phyloP scores from a whole-genome alignment of 2,797 vertebrate genomes.

The Acomys russatus region DNA sequence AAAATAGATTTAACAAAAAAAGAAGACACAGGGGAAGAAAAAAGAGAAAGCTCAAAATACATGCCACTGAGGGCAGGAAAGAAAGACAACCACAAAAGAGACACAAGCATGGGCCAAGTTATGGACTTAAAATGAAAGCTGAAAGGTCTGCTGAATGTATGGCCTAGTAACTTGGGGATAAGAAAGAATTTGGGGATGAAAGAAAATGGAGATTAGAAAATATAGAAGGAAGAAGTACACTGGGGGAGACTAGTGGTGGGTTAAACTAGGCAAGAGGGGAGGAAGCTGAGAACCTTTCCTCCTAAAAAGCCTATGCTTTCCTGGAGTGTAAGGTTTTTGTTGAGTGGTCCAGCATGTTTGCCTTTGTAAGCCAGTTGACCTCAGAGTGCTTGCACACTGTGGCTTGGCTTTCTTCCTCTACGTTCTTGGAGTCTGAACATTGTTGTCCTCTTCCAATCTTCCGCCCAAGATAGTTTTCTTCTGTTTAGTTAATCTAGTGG shows the following conservation, averaged over 20 bases:
- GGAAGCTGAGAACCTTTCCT: not conserved
- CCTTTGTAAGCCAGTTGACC: not conserved
- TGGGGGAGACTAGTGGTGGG: not conserved
- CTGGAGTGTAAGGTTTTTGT: not conserved
- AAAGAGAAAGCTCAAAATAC: not conserved
- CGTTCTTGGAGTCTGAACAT: not conserved
- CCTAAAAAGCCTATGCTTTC: not conserved
- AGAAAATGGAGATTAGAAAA: slow-evolving; percentile 43
- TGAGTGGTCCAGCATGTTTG: not conserved
- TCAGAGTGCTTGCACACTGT: not conserved
- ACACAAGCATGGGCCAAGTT: not conserved
- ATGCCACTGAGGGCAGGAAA: slow-evolving; percentile 3
- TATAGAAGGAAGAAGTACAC: not conserved
- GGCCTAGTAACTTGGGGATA: not conserved
- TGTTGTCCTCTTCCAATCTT: not conserved
- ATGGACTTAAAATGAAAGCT: not conserved
- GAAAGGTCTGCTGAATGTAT: not conserved
- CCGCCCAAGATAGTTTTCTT: not conserved
- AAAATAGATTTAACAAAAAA: too few species aligned
- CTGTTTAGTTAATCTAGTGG: not conserved
- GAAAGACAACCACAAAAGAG: not conserved
- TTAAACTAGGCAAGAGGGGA: not conserved
- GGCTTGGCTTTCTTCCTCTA: not conserved
- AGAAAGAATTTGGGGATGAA: not conserved
- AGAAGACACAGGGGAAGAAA: not conserved